Evolutionary conservation across 2,888 invertebrate species (phyloP), one percentile per base, ranked within the genome.

Genomic region (Latrodectus hesperus): DNA sequence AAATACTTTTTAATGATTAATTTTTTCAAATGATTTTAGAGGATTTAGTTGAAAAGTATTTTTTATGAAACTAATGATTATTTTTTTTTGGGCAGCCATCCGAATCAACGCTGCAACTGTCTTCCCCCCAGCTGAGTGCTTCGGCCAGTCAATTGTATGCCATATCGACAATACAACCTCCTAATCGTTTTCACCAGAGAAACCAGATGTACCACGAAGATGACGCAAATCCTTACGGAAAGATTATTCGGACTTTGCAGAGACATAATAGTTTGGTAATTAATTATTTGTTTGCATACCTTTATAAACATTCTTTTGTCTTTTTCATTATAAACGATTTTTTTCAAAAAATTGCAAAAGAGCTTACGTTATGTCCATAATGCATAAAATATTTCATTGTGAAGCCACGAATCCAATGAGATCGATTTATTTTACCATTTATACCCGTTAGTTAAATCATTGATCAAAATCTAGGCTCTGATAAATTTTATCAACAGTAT

Each of bases 121-220:
- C 88, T 8, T 55, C 79, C 14, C 88, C 83, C 0, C 51, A 26
- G 10, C n/a, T 88, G 67, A 26, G 70, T 16, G 9, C 84, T 2
- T 79, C 84, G 12, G 84, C 88, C 60, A 80, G 79, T 60, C 88
- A 88, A 22, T 53, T 88, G 65, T 88, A 88, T 38, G 83, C 88
- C 52, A 88, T 88, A 22, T 78, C 88, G 11, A 84, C 79, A 16
- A 70, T 88, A 10, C 83, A 83, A 12, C 60, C 83, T 5, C 75
- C 70, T 6, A 79, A 72, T 17, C 73, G 53, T 10, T 74, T 26
- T 12, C 38, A 38, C 6, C 79, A 68, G n/a, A 73, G 82, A 49
- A 74, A 60, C 64, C 87, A 87, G 12, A 53, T 83, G 9, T 88
- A 84, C 51, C 60, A 60, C 22, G 84, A 88, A 49, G 88, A 88